Base-by-base conservation (phyloP, 2,888 invertebrate species). In the Agrochola circellaris region DNA sequence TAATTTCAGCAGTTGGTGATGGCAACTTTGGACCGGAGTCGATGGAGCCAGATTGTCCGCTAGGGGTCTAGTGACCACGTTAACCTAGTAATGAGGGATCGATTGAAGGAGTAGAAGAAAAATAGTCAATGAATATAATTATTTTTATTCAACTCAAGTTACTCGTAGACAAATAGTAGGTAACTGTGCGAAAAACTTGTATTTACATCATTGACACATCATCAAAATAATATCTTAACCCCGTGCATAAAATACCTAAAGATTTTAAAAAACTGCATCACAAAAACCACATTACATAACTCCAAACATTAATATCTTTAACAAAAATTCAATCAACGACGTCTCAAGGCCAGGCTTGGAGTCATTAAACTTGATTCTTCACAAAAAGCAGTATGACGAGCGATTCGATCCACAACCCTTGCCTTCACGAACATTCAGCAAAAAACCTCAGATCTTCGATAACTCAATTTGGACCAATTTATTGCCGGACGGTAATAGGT, bases 381-480 rank as follows among this genome's bases (percentile, higher is more conserved):
- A 86, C 78, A 90, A 90, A 88, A 90, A 89, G 86, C 83, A 65
- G 86, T 81, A 89, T 84, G 89, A 87, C 89, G 71, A 73, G 83
- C 88, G 77, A 85, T 89, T 87, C 87, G 87, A 86, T 83, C 64
- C 89, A 81, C 89, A 89, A 87, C 86, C 88, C 90, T 90, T 90
- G 83, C 84, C 60, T 84, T 84, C 79, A 70, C 80, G 81, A 87
- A 66, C 77, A 58, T 70, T 75, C 64, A 73, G 85, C 88, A 91
- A 91, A 92, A 92, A 92, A 86, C 78, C 76, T 73, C 79, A 81
- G 88, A 90, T 89, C 87, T 76, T 79, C 87, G 90, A 92, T 92
- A 92, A 92, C 92, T 92, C 91, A 92, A 92, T 92, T 92, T 91
- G 85, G 88, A 81, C 79, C 88, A 86, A 86, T 87, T 83, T 89